Evolutionary conservation across 2,888 invertebrate genomes (phyloP).

Genomic region (Lagria hirta): DNA sequence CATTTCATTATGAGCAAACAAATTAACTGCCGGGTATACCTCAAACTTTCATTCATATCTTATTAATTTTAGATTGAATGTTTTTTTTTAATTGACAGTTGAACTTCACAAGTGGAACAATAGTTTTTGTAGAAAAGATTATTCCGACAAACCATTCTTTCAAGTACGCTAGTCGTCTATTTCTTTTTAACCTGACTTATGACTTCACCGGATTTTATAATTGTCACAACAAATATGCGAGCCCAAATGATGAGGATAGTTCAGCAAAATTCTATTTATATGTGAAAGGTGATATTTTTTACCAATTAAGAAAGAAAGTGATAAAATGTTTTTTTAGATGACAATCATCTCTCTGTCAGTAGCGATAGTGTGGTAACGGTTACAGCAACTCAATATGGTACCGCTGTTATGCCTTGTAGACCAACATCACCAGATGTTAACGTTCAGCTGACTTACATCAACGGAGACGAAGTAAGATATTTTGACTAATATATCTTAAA

Average conservation of each 20-base stretch:
- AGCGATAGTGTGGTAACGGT: conserved; percentile 36
- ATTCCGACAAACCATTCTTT: conserved; percentile 28
- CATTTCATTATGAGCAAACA: too few relatives aligned
- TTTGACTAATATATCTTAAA: too few relatives aligned
- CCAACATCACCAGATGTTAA: conserved; percentile 62
- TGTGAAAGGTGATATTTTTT: conserved; percentile 60
- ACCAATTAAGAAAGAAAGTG: too few relatives aligned
- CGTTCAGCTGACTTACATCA: conserved; percentile 50
- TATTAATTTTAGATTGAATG: conserved; percentile 4
- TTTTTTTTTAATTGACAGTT: conserved; percentile 26
- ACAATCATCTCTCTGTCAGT: conserved; percentile 53
- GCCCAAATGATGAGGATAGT: conserved; percentile 45
- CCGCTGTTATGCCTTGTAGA: conserved; percentile 62
- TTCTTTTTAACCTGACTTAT: conserved; percentile 46
- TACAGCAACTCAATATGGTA: conserved; percentile 50
- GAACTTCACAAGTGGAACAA: conserved; percentile 17
- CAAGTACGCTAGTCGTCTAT: conserved; percentile 55
- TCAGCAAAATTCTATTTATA: conserved; percentile 58
- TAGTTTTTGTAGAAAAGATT: conserved; percentile 36
- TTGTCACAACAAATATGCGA: conserved; percentile 49
- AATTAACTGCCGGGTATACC: too few relatives aligned
- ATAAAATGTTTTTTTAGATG: conserved; percentile 50
- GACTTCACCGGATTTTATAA: conserved; percentile 51
- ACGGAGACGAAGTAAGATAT: conserved; percentile 17
- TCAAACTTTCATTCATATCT: too few relatives aligned